A percentile compares a stretch with the other conserved stretches of the same genome.
phyloP scores from a whole-genome alignment of 2,888 invertebrate genomes.

The Portevinia maculata region DNA sequence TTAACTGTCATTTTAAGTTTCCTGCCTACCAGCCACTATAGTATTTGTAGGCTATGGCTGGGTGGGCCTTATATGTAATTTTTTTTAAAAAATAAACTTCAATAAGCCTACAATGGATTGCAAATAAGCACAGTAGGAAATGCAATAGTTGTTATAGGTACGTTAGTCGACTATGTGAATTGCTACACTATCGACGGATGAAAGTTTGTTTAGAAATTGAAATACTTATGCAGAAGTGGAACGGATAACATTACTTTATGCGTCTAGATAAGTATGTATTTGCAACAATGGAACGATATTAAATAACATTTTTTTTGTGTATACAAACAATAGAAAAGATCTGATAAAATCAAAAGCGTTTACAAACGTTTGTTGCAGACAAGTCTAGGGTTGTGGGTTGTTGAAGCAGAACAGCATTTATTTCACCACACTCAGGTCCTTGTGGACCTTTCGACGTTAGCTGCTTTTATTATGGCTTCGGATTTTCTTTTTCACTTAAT shows the following conservation, averaged over 20 bases:
- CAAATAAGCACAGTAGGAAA: slow-evolving; percentile 8
- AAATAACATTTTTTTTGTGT: no score
- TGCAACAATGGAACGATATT: no score
- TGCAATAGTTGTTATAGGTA: slow-evolving; percentile 32
- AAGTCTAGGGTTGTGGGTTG: no score
- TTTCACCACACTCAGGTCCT: no score
- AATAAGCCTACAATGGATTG: slow-evolving; percentile 51
- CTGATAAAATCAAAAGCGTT: no score
- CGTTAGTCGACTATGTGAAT: background rate
- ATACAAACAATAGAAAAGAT: no score
- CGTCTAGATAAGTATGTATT: no score
- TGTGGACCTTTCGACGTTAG: no score
- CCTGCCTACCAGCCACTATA: background rate
- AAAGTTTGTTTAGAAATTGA: slow-evolving; percentile 16
- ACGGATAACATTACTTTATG: background rate
- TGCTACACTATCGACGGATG: background rate
- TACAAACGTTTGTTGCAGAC: no score
- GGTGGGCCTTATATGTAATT: slow-evolving; percentile 33
- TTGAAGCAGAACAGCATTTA: no score
- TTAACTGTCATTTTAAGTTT: slow-evolving; percentile 45
- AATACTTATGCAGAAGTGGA: slow-evolving; percentile 15
- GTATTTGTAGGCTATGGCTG: slow-evolving; percentile 14
- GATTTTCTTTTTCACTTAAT: no score
- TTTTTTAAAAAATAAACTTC: slow-evolving; percentile 64
- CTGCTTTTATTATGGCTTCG: no score